Conservation (phyloP, 2,888 invertebrate species). For the Caenorhabditis zanzibari region DNA sequence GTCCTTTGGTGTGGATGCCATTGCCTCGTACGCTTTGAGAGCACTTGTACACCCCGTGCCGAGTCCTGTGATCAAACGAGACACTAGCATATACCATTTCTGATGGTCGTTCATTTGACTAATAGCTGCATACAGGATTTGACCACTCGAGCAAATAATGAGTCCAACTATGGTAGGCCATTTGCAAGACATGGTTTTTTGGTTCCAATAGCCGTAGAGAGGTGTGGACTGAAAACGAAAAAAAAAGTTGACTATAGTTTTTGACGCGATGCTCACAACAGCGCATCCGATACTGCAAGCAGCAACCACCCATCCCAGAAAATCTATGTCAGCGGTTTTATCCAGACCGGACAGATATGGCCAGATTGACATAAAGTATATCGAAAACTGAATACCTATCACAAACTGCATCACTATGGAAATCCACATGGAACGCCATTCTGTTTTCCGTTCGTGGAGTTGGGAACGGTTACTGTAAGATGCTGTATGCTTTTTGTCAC, state of each 20-base stretch:
- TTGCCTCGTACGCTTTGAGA: slow-evolving; percentile 66
- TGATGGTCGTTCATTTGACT: slow-evolving; percentile 18
- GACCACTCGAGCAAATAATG: slow-evolving; percentile 51
- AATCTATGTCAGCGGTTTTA: slow-evolving; percentile 41
- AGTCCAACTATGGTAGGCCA: slow-evolving; percentile 61
- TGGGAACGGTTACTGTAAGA: slow-evolving; percentile 1
- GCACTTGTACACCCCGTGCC: slow-evolving; percentile 68
- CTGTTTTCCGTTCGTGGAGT: slow-evolving; percentile 12
- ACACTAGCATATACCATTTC: slow-evolving; percentile 67
- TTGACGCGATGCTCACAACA: neutral
- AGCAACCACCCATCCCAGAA: slow-evolving; percentile 69
- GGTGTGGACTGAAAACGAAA: slow-evolving; percentile 51
- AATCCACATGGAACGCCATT: slow-evolving; percentile 65
- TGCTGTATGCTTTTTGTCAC: too few species aligned
- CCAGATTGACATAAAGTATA: slow-evolving; percentile 69
- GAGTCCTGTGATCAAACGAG: slow-evolving; percentile 64
- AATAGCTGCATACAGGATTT: slow-evolving; percentile 59
- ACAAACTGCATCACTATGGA: slow-evolving; percentile 59
- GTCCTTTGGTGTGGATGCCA: slow-evolving; percentile 65
- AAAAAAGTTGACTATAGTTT: too few species aligned
- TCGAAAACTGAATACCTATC: slow-evolving; percentile 58
- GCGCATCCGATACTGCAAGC: slow-evolving; percentile 62
- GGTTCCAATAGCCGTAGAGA: slow-evolving; percentile 67
- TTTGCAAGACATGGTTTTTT: slow-evolving; percentile 60
- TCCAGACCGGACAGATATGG: slow-evolving; percentile 51